Evolutionary conservation across 2,888 invertebrate genomes (phyloP), one percentile per base, ranked within the genome.

Genomic region (Epinotia nisella): DNA sequence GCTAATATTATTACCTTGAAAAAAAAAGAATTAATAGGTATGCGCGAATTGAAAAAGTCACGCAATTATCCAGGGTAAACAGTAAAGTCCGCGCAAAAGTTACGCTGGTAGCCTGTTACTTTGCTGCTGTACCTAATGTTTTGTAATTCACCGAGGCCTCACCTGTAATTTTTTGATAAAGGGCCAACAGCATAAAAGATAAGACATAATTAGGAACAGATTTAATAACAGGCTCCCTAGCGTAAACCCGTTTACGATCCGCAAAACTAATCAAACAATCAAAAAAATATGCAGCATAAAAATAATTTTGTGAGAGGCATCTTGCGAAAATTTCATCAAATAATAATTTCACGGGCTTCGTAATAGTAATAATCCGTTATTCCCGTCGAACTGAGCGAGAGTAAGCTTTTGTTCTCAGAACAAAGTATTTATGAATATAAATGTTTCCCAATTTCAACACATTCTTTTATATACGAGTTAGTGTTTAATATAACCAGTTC

Each of bases 311-410:
- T 39, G 9, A 65, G 35, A 17, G 29, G 64, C 49, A 24, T 53
- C 39, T 51, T 13, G 13, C 39, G 9, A 39, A 70, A 58, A 71
- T 53, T 65, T 58, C 39, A 65, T 71, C 59, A n/a, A n/a, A 51
- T 45, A 59, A 71, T 58, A 71, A 71, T 71, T 65, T 71, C 51
- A 21, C 53, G 58, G 10, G 56, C 35, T 19, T 65, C 58, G 17
- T 65, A 71, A 64, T 70, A 70, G 21, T 65, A 71, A 58, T 70
- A 70, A 71, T 65, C 64, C 70, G 15, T 56, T 64, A 11, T 35
- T 64, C 21, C 35, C 58, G 62, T 49, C 58, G n/a, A 35, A 53
- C 41, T 41, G 19, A 64, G 61, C 49, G 35, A 58, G 58, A 70
- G 61, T 56, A 21, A 58, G 58, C 72, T 68, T 62, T 68, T 73